Evolutionary conservation across 2,113 vertebrate genomes (phyloP), one percentile per base, ranked within the genome.

Genomic region (Delphinus delphis): DNA sequence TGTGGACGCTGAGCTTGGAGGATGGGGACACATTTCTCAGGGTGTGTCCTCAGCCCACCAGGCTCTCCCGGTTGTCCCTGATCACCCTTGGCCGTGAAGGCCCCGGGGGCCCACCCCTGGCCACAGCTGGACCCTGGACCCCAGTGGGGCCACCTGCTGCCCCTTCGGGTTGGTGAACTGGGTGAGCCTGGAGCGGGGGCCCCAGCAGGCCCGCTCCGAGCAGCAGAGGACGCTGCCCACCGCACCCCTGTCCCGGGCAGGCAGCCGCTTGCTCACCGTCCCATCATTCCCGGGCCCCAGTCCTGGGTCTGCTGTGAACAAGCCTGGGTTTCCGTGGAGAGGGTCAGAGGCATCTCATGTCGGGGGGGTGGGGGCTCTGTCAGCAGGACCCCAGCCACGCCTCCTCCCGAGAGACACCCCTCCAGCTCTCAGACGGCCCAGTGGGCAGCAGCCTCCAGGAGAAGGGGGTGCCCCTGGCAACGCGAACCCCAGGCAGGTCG

Each of bases 211-310:
- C 71, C 26, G 5, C 21, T 60, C 53, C 28, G 17, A 50, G 28
- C 44, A 18, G 1, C 0, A 8, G 41, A 50, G 62, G 62, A 6
- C 2, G 0, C 1, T 53, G 0, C 62, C 38, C 62, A 3, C 2
- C 60, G 2, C 1, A 0, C 4, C 8, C 17, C 17, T 1, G 17
- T 38, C 73, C 44, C 33, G 18, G n/a, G 73, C n/a, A 38, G 62
- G 18, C 4, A 0, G 15, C 33, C 4, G 1, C 44, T 62, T 6
- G 6, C 62, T 7, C 28, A 25, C 63, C 8, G 0, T 23, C 9
- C 13, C 77, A 2, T 23, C 6, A 9, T n/a, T 17, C 65, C 65
- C 38, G 4, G 13, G 36, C 15, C 28, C 50, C 41, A 20, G 41
- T 15, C 28, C 82, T n/a, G 31, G 28, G 20, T 8, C 55, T 26